These are phyloP conservation scores for Eira barbara DNA, from an alignment of 2,113 vertebrate genomes.

Conservation along the genomic window DNA sequence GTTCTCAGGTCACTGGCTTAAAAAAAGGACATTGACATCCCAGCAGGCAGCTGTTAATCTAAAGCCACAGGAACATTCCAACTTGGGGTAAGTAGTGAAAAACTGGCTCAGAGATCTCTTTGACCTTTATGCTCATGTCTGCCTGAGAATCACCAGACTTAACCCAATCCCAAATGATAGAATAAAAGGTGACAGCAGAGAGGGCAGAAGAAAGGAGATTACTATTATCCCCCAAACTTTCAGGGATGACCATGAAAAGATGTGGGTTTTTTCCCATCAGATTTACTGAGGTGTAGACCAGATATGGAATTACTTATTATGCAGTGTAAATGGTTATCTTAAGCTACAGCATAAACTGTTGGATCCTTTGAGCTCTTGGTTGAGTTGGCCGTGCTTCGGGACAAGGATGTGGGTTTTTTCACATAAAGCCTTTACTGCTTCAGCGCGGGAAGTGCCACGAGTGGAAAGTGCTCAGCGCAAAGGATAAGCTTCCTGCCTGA, in stretches of 20 bases:
- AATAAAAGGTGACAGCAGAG: background rate
- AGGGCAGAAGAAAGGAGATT: background rate
- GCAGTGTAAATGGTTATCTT: background rate
- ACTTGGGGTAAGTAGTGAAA: background rate
- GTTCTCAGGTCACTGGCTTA: background rate
- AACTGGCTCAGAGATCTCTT: too few species aligned
- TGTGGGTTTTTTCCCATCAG: background rate
- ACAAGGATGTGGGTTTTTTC: background rate
- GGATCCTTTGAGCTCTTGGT: background rate
- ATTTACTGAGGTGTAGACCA: background rate
- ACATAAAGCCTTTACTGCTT: background rate
- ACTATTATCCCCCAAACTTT: background rate
- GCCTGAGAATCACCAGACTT: background rate
- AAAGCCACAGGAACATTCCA: background rate
- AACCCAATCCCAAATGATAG: background rate
- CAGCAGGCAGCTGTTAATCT: background rate
- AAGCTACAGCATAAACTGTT: background rate
- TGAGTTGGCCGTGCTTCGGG: background rate
- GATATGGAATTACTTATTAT: background rate
- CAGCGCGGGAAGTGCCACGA: background rate
- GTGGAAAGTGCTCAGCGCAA: background rate
- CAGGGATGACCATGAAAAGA: background rate
- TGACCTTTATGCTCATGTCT: background rate
- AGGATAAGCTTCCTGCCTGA: background rate
- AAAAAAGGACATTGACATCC: background rate